phyloP scores from a whole-genome alignment of 2,888 invertebrate species.

The Metalampra italica region DNA sequence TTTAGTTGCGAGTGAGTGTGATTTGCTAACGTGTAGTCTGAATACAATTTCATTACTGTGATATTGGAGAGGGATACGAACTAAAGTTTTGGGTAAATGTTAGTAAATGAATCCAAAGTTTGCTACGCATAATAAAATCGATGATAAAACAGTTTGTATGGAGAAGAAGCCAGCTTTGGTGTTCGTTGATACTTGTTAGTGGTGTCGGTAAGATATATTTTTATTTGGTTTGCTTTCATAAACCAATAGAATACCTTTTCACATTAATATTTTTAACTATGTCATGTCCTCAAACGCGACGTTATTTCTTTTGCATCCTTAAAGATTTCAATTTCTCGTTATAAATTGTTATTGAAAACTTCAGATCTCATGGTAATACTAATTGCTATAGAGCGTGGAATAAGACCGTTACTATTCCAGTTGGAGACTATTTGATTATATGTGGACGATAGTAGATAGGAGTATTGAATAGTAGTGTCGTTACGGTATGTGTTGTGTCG shows the following conservation, averaged over 20 bases:
- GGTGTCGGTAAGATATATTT: constrained; percentile 61
- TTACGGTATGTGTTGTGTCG: constrained; percentile 35
- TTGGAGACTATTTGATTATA: constrained; percentile 28
- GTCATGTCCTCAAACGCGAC: constrained; percentile 75
- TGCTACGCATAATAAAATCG: constrained; percentile 41
- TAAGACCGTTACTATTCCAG: constrained; percentile 39
- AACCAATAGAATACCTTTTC: constrained; percentile 79
- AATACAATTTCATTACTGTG: constrained; percentile 67
- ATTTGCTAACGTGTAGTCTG: constrained; percentile 29
- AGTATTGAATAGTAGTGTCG: constrained; percentile 31
- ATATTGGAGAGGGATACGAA: constrained; percentile 61
- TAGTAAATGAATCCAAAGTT: constrained; percentile 34
- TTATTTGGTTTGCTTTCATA: constrained; percentile 61
- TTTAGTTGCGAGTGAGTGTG: constrained; percentile 45
- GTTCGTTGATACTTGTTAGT: constrained; percentile 55
- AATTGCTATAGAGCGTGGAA: constrained; percentile 66
- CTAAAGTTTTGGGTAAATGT: constrained; percentile 43
- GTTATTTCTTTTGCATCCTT: constrained; percentile 72
- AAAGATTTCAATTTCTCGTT: constrained; percentile 41
- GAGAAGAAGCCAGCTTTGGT: constrained; percentile 75
- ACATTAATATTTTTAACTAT: constrained; percentile 76
- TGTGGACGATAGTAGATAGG: constrained; percentile 32
- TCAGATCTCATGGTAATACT: constrained; percentile 73
- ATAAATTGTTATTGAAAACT: constrained; percentile 60
- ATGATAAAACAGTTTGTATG: constrained; percentile 56